Evolutionary conservation across 2,888 invertebrate genomes (phyloP), one percentile per base, ranked within the genome.

Genomic region (Euzetes globulus): DNA sequence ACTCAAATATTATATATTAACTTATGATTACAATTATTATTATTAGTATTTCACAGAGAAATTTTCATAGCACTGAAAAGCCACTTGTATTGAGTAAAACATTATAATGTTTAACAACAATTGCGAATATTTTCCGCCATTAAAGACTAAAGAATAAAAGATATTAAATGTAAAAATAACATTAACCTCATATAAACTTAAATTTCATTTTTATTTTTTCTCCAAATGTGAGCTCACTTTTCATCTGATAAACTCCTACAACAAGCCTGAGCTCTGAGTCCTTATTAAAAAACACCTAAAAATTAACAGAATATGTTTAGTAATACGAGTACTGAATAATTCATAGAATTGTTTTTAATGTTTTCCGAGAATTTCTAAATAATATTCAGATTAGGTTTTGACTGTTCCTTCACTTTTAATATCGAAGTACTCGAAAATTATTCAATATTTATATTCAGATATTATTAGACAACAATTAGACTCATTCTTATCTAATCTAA

Each of bases 1-100:
- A 68, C 68, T 41, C n/a, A 68, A 68, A 68, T 68, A 37, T 29
- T 15, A 60, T 58, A 58, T 58, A 58, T 58, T 55, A 60, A 60
- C 60, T 29, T 60, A 33, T 68, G 37, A 68, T 68, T 68, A 68
- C 13, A 27, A 63, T 63, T 63, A 63, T 63, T 58, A 58, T 5
- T 22, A 60, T 29, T 27, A 19, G 29, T 41, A 41, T 60, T 60
- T 60, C 29, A 5, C 60, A 60, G 3, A 17, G 15, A 60, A 60
- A 15, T 25, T 17, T 58, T 33, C 33, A 7, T 4, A n/a, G 7
- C 52, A 22, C 19, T 22, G n/a, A n/a, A 41, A 13, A 5, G 41
- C 41, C 41, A 41, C 41, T 41, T 41, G 9, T 41, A 9, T 9
- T 41, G 9, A 41, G 11, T 7, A 11, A 9, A 41, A 41, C 41